Conservation (phyloP, 2,888 invertebrate genomes). For the Odontocerum albicorne region DNA sequence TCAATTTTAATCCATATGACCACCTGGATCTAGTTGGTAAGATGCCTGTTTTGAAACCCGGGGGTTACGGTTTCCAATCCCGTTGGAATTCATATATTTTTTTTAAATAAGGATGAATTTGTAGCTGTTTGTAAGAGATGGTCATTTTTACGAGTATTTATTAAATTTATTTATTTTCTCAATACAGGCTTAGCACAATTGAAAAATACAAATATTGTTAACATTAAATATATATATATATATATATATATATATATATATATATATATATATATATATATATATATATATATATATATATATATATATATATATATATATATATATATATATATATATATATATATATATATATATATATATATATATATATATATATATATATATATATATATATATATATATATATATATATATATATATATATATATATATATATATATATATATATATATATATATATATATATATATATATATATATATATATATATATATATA, state of each 20-base stretch:
- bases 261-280: background rate
- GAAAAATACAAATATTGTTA: background rate
- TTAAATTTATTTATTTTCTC: too few species aligned
- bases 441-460: background rate
- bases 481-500: background rate
- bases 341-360: background rate
- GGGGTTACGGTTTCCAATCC: too few species aligned
- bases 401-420: background rate
- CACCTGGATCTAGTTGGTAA: too few species aligned
- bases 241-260: background rate
- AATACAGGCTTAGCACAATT: too few species aligned
- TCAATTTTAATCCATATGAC: too few species aligned
- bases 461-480: background rate
- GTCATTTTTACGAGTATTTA: too few species aligned
- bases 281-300: background rate
- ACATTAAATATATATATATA: background rate
- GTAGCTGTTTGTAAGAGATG: too few species aligned
- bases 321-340: background rate
- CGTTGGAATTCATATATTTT: too few species aligned
- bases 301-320: background rate
- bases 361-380: background rate
- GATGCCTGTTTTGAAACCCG: too few species aligned
- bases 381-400: background rate
- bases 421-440: background rate
- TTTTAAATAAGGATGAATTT: too few species aligned